These are phyloP conservation scores for Marisa cornuarietis DNA, from an alignment of 1,140 invertebrate species.

Conservation along the genomic window DNA sequence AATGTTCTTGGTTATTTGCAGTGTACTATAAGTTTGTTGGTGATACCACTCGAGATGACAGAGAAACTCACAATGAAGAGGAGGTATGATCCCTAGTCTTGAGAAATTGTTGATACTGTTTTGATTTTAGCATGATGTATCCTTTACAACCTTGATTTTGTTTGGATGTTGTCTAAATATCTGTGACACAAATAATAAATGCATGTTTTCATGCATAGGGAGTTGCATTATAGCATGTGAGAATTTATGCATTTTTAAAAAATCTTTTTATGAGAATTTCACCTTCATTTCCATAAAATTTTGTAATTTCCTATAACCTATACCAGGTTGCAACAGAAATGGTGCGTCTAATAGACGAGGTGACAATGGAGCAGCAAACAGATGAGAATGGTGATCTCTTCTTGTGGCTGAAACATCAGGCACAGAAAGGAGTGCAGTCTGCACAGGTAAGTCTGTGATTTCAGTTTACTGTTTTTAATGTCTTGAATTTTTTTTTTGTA, in stretches of 20 bases:
- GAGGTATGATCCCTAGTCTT: conserved; percentile 45
- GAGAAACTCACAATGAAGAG: conserved; percentile 48
- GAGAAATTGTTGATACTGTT: no score
- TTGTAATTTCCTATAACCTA: not conserved
- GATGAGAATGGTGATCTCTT: conserved; percentile 64
- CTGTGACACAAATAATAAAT: not conserved
- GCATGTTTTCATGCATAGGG: not conserved
- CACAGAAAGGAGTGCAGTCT: conserved; percentile 55
- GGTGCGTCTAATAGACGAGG: conserved; percentile 59
- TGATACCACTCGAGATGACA: conserved; percentile 54
- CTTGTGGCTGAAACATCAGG: conserved; percentile 63
- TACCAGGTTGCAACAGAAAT: conserved; percentile 59
- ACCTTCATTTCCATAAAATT: not conserved
- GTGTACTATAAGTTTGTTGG: conserved; percentile 62
- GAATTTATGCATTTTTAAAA: not conserved
- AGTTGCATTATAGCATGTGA: not conserved
- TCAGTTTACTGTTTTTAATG: not conserved
- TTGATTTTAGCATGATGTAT: not conserved
- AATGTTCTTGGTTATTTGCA: conserved; percentile 25
- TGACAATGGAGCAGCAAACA: conserved; percentile 51
- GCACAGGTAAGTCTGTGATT: conserved; percentile 52
- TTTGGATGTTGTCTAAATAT: not conserved
- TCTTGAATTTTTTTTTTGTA: not conserved
- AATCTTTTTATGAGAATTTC: not conserved
- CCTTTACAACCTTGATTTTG: not conserved